These are phyloP conservation scores for Augiades crinisus DNA, from an alignment of 2,888 invertebrate genomes.

Conservation along the genomic window DNA sequence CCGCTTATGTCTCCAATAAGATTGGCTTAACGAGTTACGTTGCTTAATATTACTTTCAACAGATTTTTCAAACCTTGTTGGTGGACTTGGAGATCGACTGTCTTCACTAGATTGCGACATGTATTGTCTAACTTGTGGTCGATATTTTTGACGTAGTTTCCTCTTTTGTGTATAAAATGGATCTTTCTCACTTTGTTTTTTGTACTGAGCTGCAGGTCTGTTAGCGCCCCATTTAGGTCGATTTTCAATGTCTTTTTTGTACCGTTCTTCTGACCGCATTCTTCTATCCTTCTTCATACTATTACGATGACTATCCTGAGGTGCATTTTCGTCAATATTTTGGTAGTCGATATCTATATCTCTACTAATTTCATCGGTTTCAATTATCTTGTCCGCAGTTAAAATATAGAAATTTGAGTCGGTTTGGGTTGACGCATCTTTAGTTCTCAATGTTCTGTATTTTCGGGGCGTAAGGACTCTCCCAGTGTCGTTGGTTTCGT, in stretches of 20 bases:
- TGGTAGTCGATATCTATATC: slow-evolving; percentile 77
- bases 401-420: slow-evolving; percentile 60
- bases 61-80: slow-evolving; percentile 58
- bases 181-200: slow-evolving; percentile 95
- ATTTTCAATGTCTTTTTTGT: slow-evolving; percentile 81
- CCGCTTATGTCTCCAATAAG: slow-evolving; percentile 74
- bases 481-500: slow-evolving; percentile 52
- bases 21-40: slow-evolving; percentile 74
- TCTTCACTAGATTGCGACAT: slow-evolving; percentile 83
- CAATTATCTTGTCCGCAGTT: slow-evolving; percentile 54
- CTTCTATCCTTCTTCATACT: slow-evolving; percentile 77
- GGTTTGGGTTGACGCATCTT: slow-evolving; percentile 87
- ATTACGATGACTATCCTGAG: slow-evolving; percentile 71
- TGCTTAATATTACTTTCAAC: slow-evolving; percentile 60
- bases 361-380: slow-evolving; percentile 59
- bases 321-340: slow-evolving; percentile 75
- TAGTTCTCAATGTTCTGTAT: slow-evolving; percentile 70
- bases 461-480: slow-evolving; percentile 71
- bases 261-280: slow-evolving; percentile 76
- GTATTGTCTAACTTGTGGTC: slow-evolving; percentile 80
- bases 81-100: slow-evolving; percentile 81
- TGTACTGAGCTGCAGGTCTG: slow-evolving; percentile 89
- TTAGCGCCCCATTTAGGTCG: slow-evolving; percentile 89
- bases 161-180: slow-evolving; percentile 89
- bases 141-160: slow-evolving; percentile 84